Evolutionary conservation across 2,888 invertebrate genomes (phyloP).

Genomic region (Ophonus ardosiacus): DNA sequence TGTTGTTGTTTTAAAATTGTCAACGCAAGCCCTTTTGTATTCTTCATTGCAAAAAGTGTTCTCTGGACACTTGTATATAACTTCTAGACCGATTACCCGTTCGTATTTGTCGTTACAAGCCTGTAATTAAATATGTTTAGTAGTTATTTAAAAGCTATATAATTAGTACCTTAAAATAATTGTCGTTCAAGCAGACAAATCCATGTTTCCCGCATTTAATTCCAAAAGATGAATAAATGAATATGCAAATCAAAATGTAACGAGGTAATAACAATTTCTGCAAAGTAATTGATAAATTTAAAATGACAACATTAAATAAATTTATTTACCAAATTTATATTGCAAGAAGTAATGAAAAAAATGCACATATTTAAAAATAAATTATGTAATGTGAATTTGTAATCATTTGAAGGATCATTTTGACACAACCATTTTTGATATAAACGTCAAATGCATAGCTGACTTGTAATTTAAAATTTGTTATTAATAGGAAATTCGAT

Average conservation of each 20-base stretch:
- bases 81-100: background rate
- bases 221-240: background rate
- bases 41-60: slow-evolving; percentile 14
- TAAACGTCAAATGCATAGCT: slow-evolving; percentile 8
- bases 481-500: background rate
- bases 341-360: background rate
- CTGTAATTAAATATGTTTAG: background rate
- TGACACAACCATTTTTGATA: slow-evolving; percentile 9
- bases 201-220: slow-evolving; percentile 27
- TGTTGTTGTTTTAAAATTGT: background rate
- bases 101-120: slow-evolving; percentile 5
- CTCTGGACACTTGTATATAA: slow-evolving; percentile 34
- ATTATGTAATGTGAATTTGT: slow-evolving; percentile 1
- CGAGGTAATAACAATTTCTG: background rate
- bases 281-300: background rate
- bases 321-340: slow-evolving; percentile 7
- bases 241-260: background rate
- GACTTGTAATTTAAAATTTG: background rate
- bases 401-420: slow-evolving; percentile 14
- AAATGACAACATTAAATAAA: background rate
- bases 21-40: background rate
- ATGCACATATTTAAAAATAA: slow-evolving; percentile 9
- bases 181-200: slow-evolving; percentile 13
- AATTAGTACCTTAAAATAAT: slow-evolving; percentile 19
- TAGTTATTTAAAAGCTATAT: no score